phyloP scores from a whole-genome alignment of 2,113 vertebrate species.

The Peucedramus taeniatus region DNA sequence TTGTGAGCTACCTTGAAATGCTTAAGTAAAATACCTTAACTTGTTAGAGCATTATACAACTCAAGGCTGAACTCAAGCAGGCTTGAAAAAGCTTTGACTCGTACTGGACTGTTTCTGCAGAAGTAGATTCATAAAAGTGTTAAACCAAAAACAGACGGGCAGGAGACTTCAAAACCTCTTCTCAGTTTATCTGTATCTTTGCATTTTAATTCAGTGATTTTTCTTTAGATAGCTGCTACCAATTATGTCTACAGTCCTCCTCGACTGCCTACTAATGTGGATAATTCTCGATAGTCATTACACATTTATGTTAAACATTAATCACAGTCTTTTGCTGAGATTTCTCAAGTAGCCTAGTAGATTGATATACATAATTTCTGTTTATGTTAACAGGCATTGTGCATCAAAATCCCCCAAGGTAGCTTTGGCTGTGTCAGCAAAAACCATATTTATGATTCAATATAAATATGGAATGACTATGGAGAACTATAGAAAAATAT shows the following conservation, averaged over 20 bases:
- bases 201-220: neutral
- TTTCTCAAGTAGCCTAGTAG: conserved; percentile 35
- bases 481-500: neutral
- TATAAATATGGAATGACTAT: conserved; percentile 16
- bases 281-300: neutral
- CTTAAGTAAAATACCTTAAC: neutral
- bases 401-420: conserved; percentile 21
- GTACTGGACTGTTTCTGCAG: neutral
- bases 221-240: neutral
- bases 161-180: neutral
- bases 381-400: conserved; percentile 14
- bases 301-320: conserved; percentile 22
- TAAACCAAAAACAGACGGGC: neutral
- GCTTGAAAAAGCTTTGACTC: neutral
- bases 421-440: neutral
- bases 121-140: neutral
- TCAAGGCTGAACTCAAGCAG: neutral
- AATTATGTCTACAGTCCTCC: neutral
- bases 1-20: neutral
- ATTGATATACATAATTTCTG: conserved; percentile 21
- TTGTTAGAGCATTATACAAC: neutral
- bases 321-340: conserved; percentile 30
- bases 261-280: neutral
- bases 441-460: conserved; percentile 26
- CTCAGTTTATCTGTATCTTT: neutral